Percentiles rank a stretch among this genome's conserved stretches.
These are phyloP conservation scores for Macaca mulatta DNA, from an alignment of 2,113 vertebrate species.

Conservation along the genomic window DNA sequence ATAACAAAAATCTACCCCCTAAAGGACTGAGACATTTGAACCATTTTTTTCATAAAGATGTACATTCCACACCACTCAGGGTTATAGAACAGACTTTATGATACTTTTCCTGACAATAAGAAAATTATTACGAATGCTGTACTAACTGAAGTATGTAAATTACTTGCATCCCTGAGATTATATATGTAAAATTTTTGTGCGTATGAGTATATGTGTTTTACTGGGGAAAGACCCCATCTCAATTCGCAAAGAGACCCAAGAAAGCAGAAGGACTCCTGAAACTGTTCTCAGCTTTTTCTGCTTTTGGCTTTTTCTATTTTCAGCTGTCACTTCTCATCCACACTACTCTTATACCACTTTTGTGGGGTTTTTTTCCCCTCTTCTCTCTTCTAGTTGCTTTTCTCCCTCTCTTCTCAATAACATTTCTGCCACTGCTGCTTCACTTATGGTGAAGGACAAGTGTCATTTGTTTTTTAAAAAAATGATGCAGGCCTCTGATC, in stretches of 20 bases:
- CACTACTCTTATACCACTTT: background rate
- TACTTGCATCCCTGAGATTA: background rate
- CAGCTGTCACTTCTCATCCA: background rate
- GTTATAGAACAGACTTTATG: background rate
- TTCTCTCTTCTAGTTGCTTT: background rate
- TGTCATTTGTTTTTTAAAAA: background rate
- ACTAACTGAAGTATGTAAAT: background rate
- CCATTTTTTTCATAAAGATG: background rate
- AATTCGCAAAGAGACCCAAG: background rate
- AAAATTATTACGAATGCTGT: background rate
- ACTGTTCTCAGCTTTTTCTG: background rate
- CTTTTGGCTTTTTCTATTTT: background rate
- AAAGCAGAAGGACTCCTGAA: background rate
- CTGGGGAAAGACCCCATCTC: background rate
- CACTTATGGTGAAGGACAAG: background rate
- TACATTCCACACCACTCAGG: background rate
- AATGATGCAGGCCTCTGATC: background rate
- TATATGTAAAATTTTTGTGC: background rate
- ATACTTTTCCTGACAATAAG: background rate
- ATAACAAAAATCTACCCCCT: background rate
- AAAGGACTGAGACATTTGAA: background rate
- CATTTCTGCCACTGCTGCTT: background rate
- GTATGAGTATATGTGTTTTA: background rate
- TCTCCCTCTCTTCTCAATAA: background rate
- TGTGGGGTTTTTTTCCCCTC: background rate